Base-by-base conservation (phyloP, 2,888 invertebrate species). In the Stenoptilia bipunctidactyla region DNA sequence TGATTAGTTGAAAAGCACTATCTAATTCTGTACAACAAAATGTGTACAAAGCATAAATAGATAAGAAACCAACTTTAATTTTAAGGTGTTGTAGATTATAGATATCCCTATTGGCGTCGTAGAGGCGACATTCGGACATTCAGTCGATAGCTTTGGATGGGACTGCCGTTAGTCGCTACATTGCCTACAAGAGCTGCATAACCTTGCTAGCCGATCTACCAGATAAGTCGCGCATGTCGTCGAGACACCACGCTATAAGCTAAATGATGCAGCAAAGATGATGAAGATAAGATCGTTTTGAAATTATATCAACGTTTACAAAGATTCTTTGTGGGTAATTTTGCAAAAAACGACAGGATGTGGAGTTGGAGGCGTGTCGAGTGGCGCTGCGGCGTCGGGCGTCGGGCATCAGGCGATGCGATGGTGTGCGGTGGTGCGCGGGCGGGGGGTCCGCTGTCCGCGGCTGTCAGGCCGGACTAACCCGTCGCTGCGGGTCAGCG, bases 401-500 rank as follows among this genome's bases (percentile, higher is more conserved):
- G 42, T 27, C 42, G 40, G 38, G 40, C n/a, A n/a, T n/a, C n/a
- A n/a, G n/a, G n/a, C n/a, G n/a, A n/a, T n/a, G n/a, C n/a, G n/a
- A n/a, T n/a, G 45, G 46, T 36, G 46, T 44, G 36, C 40, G 45
- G 34, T 34, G n/a, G n/a, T n/a, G n/a, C n/a, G 42, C 44, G 52
- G 52, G 60, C 47, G 45, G 45, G 48, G 43, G 70, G n/a, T n/a
- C 70, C 65, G 70, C 68, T 71, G 73, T 74, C 75, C 72, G 74
- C 67, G 71, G 71, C 71, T 75, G 76, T 74, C 79, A 71, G 77
- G 76, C 77, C 79, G 79, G 79, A 77, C 79, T 75, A 79, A 77
- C 82, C 73, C 79, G 83, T 80, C 82, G 80, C n/a, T 79, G 77
- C 82, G 76, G 82, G 82, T 82, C 83, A 83, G 79, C 83, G 83